Conservation (phyloP, 2,113 vertebrate species). For the Oreocharis arfaki region DNA sequence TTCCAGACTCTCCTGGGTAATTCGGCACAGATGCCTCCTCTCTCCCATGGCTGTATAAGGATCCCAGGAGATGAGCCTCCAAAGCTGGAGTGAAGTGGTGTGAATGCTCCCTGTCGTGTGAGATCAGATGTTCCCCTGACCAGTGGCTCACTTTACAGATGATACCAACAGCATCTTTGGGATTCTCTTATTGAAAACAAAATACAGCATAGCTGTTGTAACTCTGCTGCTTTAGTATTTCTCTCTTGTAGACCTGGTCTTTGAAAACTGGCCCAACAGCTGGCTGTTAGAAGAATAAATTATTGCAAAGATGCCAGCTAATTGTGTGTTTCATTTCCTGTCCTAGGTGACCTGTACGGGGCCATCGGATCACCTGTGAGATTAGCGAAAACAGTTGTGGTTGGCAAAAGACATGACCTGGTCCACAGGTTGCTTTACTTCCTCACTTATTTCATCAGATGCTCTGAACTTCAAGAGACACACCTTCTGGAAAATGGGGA, state of each 20-base stretch:
- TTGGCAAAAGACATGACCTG: constrained; percentile 91
- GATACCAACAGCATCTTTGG: not conserved
- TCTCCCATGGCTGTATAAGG: constrained; percentile 3
- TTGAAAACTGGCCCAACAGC: not conserved
- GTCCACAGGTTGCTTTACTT: constrained; percentile 95
- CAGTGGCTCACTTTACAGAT: not conserved
- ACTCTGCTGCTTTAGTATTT: not conserved
- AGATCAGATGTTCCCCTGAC: constrained; percentile 2
- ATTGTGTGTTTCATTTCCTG: not conserved
- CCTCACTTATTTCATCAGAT: constrained; percentile 98
- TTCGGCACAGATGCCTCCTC: not conserved
- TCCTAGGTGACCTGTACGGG: constrained; percentile 91
- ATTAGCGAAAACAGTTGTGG: constrained; percentile 88
- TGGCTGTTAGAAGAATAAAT: not conserved
- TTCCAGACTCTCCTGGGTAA: not conserved
- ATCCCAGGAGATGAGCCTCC: not conserved
- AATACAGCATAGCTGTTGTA: not conserved
- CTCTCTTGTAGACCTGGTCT: not conserved
- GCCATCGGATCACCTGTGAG: constrained; percentile 95
- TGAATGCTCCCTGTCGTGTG: not conserved
- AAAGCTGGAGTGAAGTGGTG: not conserved
- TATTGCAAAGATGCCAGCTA: not conserved
- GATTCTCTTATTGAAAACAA: not conserved
- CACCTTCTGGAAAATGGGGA: constrained; percentile 90
- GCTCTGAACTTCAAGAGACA: constrained; percentile 95